phyloP scores from a whole-genome alignment of 2,113 vertebrate genomes.

The Sander lucioperca region DNA sequence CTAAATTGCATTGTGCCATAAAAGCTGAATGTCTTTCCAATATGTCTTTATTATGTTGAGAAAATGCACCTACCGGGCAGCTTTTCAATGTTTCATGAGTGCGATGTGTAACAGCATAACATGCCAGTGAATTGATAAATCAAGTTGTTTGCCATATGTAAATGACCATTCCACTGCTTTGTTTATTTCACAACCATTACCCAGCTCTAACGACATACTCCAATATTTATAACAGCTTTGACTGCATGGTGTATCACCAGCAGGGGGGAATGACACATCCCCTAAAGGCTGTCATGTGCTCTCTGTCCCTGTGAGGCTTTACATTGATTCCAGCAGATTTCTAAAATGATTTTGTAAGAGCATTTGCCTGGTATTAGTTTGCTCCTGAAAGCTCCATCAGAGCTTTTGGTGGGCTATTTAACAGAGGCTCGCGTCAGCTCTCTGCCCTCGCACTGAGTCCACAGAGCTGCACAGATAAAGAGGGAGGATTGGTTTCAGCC shows the following conservation, averaged over 20 bases:
- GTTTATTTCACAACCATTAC: conserved; percentile 35
- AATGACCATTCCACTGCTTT: conserved; percentile 48
- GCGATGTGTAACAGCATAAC: conserved; percentile 39
- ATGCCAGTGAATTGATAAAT: conserved; percentile 51
- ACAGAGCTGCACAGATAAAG: conserved; percentile 69
- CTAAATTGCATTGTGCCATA: conserved; percentile 48
- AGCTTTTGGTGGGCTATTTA: conserved; percentile 82
- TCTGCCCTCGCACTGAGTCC: conserved; percentile 48
- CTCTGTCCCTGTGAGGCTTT: conserved; percentile 68
- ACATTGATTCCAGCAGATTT: conserved; percentile 82
- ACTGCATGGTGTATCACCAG: conserved; percentile 40
- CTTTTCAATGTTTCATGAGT: conserved; percentile 65
- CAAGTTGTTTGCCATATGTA: conserved; percentile 51
- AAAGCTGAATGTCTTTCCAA: conserved; percentile 54
- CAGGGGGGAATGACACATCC: conserved; percentile 54
- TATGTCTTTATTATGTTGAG: conserved; percentile 73
- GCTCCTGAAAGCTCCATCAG: conserved; percentile 79
- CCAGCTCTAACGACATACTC: conserved; percentile 49
- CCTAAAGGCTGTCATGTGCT: conserved; percentile 68
- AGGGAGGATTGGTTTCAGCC: conserved; percentile 77
- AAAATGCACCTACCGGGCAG: conserved; percentile 63
- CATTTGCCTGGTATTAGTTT: conserved; percentile 84
- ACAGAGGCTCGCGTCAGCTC: conserved; percentile 54
- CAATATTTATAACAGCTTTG: conserved; percentile 59
- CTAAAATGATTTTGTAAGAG: conserved; percentile 85